Conservation (phyloP, 2,113 vertebrate genomes). For the Sula dactylatra region DNA sequence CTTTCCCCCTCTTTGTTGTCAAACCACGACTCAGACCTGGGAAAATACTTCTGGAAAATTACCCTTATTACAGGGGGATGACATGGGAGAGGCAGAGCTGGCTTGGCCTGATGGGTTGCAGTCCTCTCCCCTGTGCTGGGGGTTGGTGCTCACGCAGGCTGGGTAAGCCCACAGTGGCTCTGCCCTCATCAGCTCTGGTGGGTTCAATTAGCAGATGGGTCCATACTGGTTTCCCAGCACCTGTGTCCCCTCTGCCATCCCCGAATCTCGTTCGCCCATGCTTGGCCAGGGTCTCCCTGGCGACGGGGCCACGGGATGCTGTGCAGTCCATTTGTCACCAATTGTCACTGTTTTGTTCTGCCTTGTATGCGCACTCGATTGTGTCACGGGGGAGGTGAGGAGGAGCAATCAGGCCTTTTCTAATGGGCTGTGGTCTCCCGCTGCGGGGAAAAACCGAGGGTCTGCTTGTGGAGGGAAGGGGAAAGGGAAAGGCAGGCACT, state of each 20-base stretch:
- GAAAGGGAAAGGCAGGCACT: background rate
- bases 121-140: fast-evolving
- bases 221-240: slow-evolving; percentile 66
- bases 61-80: background rate
- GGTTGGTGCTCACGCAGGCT: background rate
- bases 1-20: background rate
- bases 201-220: slow-evolving; percentile 52
- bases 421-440: slow-evolving; percentile 64
- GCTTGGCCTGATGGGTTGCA: background rate
- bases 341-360: slow-evolving; percentile 88
- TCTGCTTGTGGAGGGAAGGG: background rate
- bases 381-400: slow-evolving; percentile 72
- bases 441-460: slow-evolving; percentile 9
- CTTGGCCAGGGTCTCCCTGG: slow-evolving; percentile 80
- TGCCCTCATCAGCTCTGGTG: background rate
- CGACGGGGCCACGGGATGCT: slow-evolving; percentile 78
- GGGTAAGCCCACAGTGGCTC: background rate
- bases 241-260: slow-evolving; percentile 75
- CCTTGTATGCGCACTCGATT: slow-evolving; percentile 78
- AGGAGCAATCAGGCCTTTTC: slow-evolving; percentile 59
- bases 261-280: slow-evolving; percentile 29
- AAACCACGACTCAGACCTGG: background rate
- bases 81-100: background rate
- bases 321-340: slow-evolving; percentile 92
- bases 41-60: slow-evolving; percentile 11